Evolutionary conservation across 2,888 invertebrate genomes (phyloP), one percentile per base, ranked within the genome.

Genomic region (Napeogenes sylphis): DNA sequence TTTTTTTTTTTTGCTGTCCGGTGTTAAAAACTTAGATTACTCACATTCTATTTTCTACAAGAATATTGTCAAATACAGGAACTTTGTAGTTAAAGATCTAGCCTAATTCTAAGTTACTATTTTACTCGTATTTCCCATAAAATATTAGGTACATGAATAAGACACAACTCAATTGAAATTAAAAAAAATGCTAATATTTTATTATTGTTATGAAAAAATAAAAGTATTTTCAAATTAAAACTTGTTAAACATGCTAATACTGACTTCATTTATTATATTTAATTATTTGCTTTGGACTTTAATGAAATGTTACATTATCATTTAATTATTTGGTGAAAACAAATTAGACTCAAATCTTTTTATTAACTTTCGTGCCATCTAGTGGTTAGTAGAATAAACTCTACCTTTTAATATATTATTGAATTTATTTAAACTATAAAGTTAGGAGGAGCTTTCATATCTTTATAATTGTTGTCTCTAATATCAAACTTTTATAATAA

Each of bases 51-150:
- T 56, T 13, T 59, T 61, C 72, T 73, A 74, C 69, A 70, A 65
- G 70, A 71, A 85, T 87, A 88, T 87, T 88, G 87, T 88, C 87
- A 80, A 78, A 71, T 73, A 82, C 79, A 88, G 88, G 87, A 88
- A 88, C 87, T 85, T 85, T 68, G 67, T 68, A 61, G 64, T 68
- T 71, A 71, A 69, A 67, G 58, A 45, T 61, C 70, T 73, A 71
- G 68, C 57, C 67, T 64, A 62, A 66, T 53, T n/a, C 47, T 63
- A 67, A 51, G 8, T 55, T 55, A 46, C 42, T 45, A 13, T 58
- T 14, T 10, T 33, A 42, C 38, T 53, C 42, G 33, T 59, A 13
- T 54, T 45, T 8, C 10, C 12, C 42, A 58, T 59, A 30, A 21
- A 45, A 38, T 13, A 30, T 56, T 45, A 32, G 4, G 4, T 45